Percentiles rank a stretch among this genome's conserved stretches.
phyloP scores from a whole-genome alignment of 2,888 invertebrate species.

The Erynnis tages region DNA sequence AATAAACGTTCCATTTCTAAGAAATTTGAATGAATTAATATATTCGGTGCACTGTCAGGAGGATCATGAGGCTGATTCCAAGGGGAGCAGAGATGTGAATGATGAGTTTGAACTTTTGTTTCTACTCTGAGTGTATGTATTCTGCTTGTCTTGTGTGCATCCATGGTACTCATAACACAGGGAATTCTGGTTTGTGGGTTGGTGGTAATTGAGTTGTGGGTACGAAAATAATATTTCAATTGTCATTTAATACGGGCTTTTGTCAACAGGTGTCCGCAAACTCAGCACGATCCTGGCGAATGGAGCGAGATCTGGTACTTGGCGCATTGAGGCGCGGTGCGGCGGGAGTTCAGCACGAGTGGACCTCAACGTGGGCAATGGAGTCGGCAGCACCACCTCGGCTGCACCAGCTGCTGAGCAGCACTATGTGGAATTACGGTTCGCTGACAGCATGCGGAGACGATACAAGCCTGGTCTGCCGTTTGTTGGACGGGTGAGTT shows the following conservation, averaged over 20 bases:
- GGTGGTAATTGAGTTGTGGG: too few relatives aligned
- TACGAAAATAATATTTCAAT: too few relatives aligned
- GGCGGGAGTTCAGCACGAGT: slow-evolving; percentile 80
- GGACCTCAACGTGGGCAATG: slow-evolving; percentile 77
- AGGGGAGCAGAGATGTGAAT: too few relatives aligned
- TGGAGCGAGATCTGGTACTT: slow-evolving; percentile 80
- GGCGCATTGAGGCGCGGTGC: slow-evolving; percentile 78
- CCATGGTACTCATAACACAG: too few relatives aligned
- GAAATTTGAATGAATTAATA: too few relatives aligned
- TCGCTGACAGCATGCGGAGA: slow-evolving; percentile 84
- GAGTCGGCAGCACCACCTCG: slow-evolving; percentile 60
- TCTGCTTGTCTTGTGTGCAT: too few relatives aligned
- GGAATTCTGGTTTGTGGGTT: too few relatives aligned
- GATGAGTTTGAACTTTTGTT: too few relatives aligned
- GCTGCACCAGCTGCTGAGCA: slow-evolving; percentile 85
- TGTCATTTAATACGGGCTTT: background rate
- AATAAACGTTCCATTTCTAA: too few relatives aligned
- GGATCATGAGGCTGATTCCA: too few relatives aligned
- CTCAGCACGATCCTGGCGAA: slow-evolving; percentile 79
- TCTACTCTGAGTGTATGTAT: too few relatives aligned
- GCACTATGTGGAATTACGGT: slow-evolving; percentile 84
- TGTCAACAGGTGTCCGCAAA: slow-evolving; percentile 77
- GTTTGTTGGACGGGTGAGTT: slow-evolving; percentile 83
- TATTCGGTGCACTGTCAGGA: too few relatives aligned
- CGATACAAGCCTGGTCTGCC: slow-evolving; percentile 85